Conservation (phyloP, 2,888 invertebrate genomes). For the Catocala sponsa region DNA sequence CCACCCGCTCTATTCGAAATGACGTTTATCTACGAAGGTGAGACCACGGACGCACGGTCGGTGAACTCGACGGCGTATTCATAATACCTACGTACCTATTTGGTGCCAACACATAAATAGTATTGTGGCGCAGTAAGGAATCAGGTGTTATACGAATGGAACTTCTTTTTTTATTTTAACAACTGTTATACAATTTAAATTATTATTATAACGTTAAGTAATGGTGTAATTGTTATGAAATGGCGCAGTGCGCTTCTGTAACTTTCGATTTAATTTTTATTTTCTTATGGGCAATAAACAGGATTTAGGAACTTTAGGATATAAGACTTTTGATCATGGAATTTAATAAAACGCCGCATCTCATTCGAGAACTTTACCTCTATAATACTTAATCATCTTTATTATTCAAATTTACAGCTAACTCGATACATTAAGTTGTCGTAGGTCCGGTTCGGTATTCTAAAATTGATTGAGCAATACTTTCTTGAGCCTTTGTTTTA, state of each 20-base stretch:
- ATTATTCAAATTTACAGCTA: no score
- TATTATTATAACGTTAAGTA: slow-evolving; percentile 11
- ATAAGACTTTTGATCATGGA: no score
- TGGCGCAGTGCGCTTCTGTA: background rate
- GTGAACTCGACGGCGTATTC: slow-evolving; percentile 73
- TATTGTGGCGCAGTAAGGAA: slow-evolving; percentile 62
- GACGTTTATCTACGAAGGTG: slow-evolving; percentile 86
- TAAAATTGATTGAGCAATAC: no score
- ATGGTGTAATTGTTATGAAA: slow-evolving; percentile 8
- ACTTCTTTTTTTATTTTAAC: slow-evolving; percentile 31
- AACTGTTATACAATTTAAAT: slow-evolving; percentile 37
- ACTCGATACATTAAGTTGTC: no score
- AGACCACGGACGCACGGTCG: slow-evolving; percentile 81
- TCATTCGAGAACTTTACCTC: no score
- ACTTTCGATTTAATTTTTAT: background rate
- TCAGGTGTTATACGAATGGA: slow-evolving; percentile 50
- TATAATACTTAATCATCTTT: no score
- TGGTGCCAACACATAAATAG: slow-evolving; percentile 60
- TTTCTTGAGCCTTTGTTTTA: no score
- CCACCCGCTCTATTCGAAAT: slow-evolving; percentile 68
- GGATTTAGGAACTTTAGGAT: no score
- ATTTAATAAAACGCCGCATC: no score
- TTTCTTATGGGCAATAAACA: background rate
- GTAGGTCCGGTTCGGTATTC: no score
- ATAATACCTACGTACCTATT: slow-evolving; percentile 71